A percentile compares a stretch with the other conserved stretches of the same genome.
These are phyloP conservation scores for Sparus aurata DNA, from an alignment of 2,797 vertebrate genomes.

Conservation along the genomic window DNA sequence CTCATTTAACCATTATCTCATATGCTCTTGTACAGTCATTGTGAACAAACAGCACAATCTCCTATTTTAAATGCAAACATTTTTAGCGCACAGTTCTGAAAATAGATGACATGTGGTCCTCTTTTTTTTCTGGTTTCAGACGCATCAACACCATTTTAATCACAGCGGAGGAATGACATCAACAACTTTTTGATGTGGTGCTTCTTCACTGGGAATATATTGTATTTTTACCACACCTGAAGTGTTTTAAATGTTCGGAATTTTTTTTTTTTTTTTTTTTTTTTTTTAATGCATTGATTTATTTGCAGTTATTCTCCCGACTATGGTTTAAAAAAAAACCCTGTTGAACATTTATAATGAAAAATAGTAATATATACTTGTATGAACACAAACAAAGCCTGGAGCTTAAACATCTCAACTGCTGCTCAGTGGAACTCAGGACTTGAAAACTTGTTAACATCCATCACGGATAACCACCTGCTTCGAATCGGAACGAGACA, in stretches of 20 bases:
- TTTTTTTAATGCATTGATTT: constrained; percentile 79
- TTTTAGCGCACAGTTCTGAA: background rate
- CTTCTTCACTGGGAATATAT: constrained; percentile 89
- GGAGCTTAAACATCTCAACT: constrained; percentile 95
- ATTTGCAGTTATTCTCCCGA: constrained; percentile 87
- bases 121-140: constrained; percentile 76
- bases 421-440: constrained; percentile 99
- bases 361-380: constrained; percentile 88
- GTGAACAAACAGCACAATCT: background rate
- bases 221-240: constrained; percentile 92
- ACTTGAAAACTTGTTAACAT: constrained; percentile 88
- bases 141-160: constrained; percentile 78
- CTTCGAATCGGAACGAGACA: constrained; percentile 64
- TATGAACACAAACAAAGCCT: constrained; percentile 86
- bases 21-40: background rate
- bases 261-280: constrained; percentile 11
- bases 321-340: constrained; percentile 68
- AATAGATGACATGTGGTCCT: background rate
- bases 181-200: constrained; percentile 88
- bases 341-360: constrained; percentile 87
- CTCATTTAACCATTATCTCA: background rate
- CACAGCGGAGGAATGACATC: constrained; percentile 86
- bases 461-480: constrained; percentile 65
- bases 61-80: background rate
- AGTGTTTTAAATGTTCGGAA: constrained; percentile 86